These are phyloP conservation scores for Ectropis crepuscularia DNA, from an alignment of 2,888 invertebrate genomes.

Conservation along the genomic window DNA sequence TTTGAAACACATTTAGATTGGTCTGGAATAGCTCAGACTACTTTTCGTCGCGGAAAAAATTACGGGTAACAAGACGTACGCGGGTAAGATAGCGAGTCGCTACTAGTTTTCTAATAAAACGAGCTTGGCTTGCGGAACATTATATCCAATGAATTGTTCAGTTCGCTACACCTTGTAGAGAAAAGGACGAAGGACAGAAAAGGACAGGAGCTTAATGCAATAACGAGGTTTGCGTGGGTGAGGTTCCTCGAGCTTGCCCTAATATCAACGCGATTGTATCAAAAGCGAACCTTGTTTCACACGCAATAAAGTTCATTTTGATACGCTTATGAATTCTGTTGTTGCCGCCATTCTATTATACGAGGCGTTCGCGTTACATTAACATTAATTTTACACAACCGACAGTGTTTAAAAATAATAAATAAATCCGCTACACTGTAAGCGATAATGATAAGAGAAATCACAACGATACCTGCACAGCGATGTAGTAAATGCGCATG, in stretches of 20 bases:
- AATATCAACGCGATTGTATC: conserved; percentile 12
- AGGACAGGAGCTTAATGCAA: conserved; percentile 46
- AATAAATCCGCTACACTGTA: conserved; percentile 18
- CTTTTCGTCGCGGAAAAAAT: too few species aligned
- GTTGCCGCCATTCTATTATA: conserved; percentile 1
- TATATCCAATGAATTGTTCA: conserved; percentile 14
- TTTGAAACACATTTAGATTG: background rate
- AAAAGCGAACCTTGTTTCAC: conserved; percentile 10
- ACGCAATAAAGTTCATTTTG: conserved; percentile 2
- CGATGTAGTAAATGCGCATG: conserved; percentile 17
- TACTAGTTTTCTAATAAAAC: conserved; percentile 13
- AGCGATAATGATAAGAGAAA: conserved; percentile 14
- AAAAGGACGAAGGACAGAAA: conserved; percentile 44
- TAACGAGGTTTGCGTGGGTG: conserved; percentile 42
- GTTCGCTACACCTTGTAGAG: conserved; percentile 25
- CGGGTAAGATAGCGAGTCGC: too few species aligned
- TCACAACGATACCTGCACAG: conserved; percentile 5
- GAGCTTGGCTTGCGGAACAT: conserved; percentile 7
- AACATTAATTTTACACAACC: conserved; percentile 22
- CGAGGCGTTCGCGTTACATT: conserved; percentile 18
- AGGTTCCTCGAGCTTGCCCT: conserved; percentile 40
- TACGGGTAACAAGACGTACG: too few species aligned
- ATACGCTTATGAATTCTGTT: conserved; percentile 1
- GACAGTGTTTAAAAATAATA: conserved; percentile 13
- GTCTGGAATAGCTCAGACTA: too few species aligned